Base-by-base conservation (phyloP, 2,797 vertebrate species). In the Mallotus villosus region DNA sequence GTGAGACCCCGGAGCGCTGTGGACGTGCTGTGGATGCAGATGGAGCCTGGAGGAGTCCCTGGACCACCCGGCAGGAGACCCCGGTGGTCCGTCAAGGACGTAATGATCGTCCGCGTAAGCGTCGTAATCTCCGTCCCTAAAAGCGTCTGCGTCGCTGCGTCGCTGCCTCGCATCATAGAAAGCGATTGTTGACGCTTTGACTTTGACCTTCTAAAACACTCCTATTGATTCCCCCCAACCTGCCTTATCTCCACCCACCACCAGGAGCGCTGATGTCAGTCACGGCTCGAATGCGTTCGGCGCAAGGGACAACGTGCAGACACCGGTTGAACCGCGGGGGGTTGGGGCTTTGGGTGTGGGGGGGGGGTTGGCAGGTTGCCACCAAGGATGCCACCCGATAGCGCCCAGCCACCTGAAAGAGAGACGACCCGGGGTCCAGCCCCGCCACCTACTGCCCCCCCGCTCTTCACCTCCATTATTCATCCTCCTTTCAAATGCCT, bases 401-500 rank as follows among this genome's bases (percentile, higher is more conserved):
- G 85, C 81, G 78, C 78, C 86, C 84, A 87, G 89, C 90, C 88
- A 92, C 92, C 91, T 92, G 90, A 91, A 32, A 32, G 90, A 90
- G 85, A 86, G 65, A 74, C 81, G 82, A 85, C 86, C 86, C 85
- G 81, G 51, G 77, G 78, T 88, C 84, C 89, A 87, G 79, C 82
- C 78, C 78, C 76, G 51, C 79, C 82, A 82, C 82, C 84, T 86
- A 77, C 72, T n/a, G n/a, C n/a, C n/a, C 75, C 81, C 76, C 79
- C 80, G 81, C 81, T 88, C 34, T 67, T 19, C 72, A 49, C 24
- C 22, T 89, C 87, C 88, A 92, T 92, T 91, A 92, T 90, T 92
- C 89, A 91, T 90, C 87, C 88, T 82, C 86, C 86, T 88, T 91
- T 92, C 89, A 87, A 86, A 91, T 89, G 89, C 90, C 88, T 91